These are phyloP conservation scores for Cephus nigrinus DNA, from an alignment of 2,888 invertebrate genomes.

Conservation along the genomic window DNA sequence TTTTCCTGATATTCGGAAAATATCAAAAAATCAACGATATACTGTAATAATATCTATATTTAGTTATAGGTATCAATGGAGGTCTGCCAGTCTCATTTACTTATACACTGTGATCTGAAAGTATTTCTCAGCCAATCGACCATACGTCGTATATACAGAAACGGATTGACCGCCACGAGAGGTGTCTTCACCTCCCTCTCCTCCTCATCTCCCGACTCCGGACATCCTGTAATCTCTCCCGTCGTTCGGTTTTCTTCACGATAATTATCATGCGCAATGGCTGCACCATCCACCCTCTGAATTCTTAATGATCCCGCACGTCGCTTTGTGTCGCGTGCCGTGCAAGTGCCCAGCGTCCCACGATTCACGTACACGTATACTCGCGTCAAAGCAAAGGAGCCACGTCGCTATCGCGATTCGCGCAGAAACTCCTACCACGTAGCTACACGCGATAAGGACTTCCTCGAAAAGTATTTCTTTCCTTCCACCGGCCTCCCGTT, in stretches of 20 bases:
- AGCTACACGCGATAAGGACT: not conserved
- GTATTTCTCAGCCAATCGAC: not conserved
- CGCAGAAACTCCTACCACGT: not conserved
- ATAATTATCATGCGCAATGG: constrained; percentile 51
- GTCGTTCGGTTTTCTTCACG: constrained; percentile 33
- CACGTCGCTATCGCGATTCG: not conserved
- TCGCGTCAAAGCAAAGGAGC: not conserved
- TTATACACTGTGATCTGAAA: too few relatives aligned
- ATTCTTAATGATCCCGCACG: constrained; percentile 47
- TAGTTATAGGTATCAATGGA: too few relatives aligned
- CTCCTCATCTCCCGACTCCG: constrained; percentile 42
- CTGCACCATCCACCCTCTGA: constrained; percentile 41
- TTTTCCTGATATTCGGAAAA: not conserved
- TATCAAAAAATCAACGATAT: too few relatives aligned
- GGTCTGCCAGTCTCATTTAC: too few relatives aligned
- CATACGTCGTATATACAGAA: not conserved
- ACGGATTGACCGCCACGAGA: not conserved
- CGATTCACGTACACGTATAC: not conserved
- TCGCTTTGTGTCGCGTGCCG: constrained; percentile 45
- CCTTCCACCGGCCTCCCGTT: constrained; percentile 12
- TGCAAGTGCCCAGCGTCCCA: not conserved
- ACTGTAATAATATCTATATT: too few relatives aligned
- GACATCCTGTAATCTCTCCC: constrained; percentile 56
- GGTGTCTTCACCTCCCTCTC: not conserved
- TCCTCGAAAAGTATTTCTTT: not conserved